Conservation (phyloP, 2,888 invertebrate genomes). For the Mesoligia furuncula region DNA sequence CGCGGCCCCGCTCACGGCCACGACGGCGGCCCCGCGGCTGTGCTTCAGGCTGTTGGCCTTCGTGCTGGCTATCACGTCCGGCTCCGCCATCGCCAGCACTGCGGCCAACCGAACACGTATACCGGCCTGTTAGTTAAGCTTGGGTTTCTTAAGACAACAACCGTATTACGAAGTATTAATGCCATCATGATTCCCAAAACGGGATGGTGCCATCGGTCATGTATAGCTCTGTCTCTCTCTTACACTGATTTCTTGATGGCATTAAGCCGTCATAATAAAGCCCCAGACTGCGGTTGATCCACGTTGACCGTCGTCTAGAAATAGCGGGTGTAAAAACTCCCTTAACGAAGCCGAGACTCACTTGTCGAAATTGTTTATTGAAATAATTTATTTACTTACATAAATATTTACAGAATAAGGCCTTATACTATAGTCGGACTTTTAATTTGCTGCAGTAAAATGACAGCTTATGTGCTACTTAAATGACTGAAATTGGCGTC, state of each 20-base stretch:
- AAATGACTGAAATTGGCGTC: no score
- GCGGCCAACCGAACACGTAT: slow-evolving; percentile 39
- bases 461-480: no score
- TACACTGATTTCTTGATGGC: no score
- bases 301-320: background rate
- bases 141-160: slow-evolving; percentile 6
- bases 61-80: slow-evolving; percentile 98
- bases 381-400: no score
- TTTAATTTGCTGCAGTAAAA: no score
- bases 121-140: background rate
- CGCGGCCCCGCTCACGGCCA: slow-evolving; percentile 73
- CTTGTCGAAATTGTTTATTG: no score
- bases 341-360: background rate
- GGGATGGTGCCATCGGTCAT: background rate
- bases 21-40: slow-evolving; percentile 80
- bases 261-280: background rate
- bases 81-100: slow-evolving; percentile 93
- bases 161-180: background rate
- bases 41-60: slow-evolving; percentile 91
- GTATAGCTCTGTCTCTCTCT: no score
- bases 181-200: background rate
- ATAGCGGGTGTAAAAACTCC: background rate
- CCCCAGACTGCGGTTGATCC: background rate
- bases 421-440: no score
- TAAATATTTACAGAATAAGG: no score